Evolutionary conservation across 2,888 invertebrate genomes (phyloP).

Genomic region (Pharmacophagus antenor): DNA sequence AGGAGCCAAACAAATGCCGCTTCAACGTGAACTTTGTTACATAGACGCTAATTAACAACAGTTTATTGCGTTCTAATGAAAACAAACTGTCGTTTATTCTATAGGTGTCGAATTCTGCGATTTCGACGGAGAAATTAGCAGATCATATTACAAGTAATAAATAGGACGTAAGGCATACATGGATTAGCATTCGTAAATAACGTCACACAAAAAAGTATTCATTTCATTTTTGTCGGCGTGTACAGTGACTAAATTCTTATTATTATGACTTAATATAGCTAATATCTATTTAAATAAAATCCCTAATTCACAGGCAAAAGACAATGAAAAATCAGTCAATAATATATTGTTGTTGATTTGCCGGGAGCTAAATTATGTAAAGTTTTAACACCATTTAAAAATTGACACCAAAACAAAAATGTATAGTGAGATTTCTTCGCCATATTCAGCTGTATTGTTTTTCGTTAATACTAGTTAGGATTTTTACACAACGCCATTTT

Average conservation of each 20-base stretch:
- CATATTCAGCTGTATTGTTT: too few species aligned
- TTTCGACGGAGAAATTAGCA: conserved; percentile 7
- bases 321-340: too few species aligned
- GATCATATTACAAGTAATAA: conserved; percentile 3
- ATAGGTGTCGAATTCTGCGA: not conserved
- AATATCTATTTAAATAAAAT: not conserved
- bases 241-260: not conserved
- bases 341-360: too few species aligned
- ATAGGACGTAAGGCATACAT: not conserved
- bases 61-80: conserved; percentile 28
- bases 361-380: too few species aligned
- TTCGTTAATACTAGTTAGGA: too few species aligned
- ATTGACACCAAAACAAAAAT: not conserved
- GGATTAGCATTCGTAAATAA: not conserved
- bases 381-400: not conserved
- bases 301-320: too few species aligned
- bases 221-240: not conserved
- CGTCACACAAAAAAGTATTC: not conserved
- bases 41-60: conserved; percentile 34
- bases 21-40: conserved; percentile 34
- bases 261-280: not conserved
- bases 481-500: too few species aligned
- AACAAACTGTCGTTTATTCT: conserved; percentile 17
- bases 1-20: conserved; percentile 33
- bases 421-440: not conserved